Base-by-base conservation (phyloP, 2,797 vertebrate genomes). In the Danio kyathit region DNA sequence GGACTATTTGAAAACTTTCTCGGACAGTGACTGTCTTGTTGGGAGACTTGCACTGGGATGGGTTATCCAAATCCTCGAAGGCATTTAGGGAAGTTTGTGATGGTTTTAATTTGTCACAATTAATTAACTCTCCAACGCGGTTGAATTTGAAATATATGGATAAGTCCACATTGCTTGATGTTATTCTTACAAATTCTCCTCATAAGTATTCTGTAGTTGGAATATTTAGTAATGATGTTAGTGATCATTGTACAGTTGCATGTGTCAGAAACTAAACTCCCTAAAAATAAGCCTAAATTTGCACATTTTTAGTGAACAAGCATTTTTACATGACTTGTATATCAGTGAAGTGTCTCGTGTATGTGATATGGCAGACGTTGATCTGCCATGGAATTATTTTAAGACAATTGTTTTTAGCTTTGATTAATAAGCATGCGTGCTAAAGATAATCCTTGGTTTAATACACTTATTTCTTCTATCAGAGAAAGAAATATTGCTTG, bases 141-240 rank as follows among this genome's bases (percentile, higher is more conserved):
- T 19, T 12, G 17, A 51, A 51, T 51, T 21, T 48, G 4, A 70
- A 70, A 61, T 5, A 38, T 21, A 38, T 38, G 59, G 59, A 38
- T 4, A 61, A 38, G 10, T 21, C 12, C 9, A 38, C 69, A 49
- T 54, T 72, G 38, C 13, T n/a, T 21, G 69, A 72, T 5, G 17
- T 44, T 10, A 17, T 67, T 17, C 10, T 77, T 11, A 66, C 10
- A 11, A 56, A 56, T 66, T 49, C 38, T 21, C 48, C 60, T 6
- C 46, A 76, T 51, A 51, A 41, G 44, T 66, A 43, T 5, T 66
- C 48, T 0, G 12, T 10, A 14, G 14, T 11, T 16, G 71, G 14
- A 43, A 12, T 74, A 11, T 61, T 74, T 44, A 11, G n/a, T 44
- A 74, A 61, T 29, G 43, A 46, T 48, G 17, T 77, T 9, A 76